Base-by-base conservation (phyloP, 2,888 invertebrate genomes). In the Volucella inanis region DNA sequence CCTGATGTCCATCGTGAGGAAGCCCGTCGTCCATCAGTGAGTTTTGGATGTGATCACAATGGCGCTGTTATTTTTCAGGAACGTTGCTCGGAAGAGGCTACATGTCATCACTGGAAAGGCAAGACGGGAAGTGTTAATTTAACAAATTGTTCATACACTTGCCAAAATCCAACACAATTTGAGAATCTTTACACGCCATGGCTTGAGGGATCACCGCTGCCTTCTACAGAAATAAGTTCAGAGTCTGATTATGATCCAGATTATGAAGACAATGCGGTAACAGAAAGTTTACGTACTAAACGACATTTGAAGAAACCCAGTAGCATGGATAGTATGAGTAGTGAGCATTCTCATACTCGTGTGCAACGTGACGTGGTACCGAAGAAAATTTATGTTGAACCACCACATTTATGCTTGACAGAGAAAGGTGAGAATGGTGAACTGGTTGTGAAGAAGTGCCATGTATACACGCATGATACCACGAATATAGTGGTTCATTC, bases 41-140 rank as follows among this genome's bases (percentile, higher is more conserved):
- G 94, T 88, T 96, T 97, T 89, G 94, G 94, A 89, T 97, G 96
- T 91, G 94, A 96, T 89, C 93, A 93, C 41, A 92, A 93, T 74
- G 96, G 96, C 43, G 96, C 95, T 1, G 93, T 94, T 61, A 94
- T 97, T 59, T 94, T 95, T 90, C 96, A 96, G 91, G 95, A 96
- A 90, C 94, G 95, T 59, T 96, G 96, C 90, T 93, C 94, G 22
- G 94, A 94, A 87, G 94, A 94, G 78, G 93, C 93, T 90, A 93
- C 93, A 3, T 96, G 96, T 89, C 94, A 95, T 89, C 93, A 94
- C 64, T 96, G 95, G 95, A 92, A 93, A 9, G 93, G 93, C 88
- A 93, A 94, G 93, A 93, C 93, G 74, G 96, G 96, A 11, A 93
- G 93, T 4, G 91, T 96, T 67, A 93, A 94, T 52, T 93, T 96